These are phyloP conservation scores for cattle (Bos taurus) DNA, from an alignment of 2,113 vertebrate species.

Conservation along the genomic window ARS-UCD2.0 NC_037328.1:5336001-5336500, in stretches of 20 bases:
- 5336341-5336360: background rate
- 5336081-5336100: background rate
- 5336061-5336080: background rate
- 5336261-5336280: background rate
- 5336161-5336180: background rate
- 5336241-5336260: background rate
- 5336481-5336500: background rate
- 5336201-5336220: background rate
- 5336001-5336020: background rate
- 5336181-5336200: background rate
- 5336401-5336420: background rate
- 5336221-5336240: background rate
- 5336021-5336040: background rate
- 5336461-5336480: background rate
- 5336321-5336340: background rate
- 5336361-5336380: background rate
- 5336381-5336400: background rate
- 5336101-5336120: background rate
- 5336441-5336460: background rate
- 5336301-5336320: background rate
- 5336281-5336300: background rate
- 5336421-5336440: background rate
- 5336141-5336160: background rate
- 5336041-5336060: background rate
- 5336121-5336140: background rate